Evolutionary conservation across 2,888 invertebrate genomes (phyloP).

Genomic region (Siphlonurus alternatus): DNA sequence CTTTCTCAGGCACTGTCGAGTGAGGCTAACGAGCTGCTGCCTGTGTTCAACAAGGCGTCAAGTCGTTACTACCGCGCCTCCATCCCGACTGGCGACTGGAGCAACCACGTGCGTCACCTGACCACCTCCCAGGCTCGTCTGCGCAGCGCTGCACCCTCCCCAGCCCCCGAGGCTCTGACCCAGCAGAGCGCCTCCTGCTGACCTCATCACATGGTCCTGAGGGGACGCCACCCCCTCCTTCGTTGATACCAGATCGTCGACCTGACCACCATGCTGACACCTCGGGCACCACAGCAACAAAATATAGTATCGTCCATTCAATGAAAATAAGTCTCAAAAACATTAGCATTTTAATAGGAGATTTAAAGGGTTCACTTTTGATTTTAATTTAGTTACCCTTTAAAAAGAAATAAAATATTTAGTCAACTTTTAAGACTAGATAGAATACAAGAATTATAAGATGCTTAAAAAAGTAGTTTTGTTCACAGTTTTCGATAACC

Average conservation of each 20-base stretch:
- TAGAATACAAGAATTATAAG: no score
- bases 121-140: not conserved
- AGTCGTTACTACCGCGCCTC: slow-evolving; percentile 73
- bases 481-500: no score
- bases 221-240: not conserved
- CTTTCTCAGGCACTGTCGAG: slow-evolving; percentile 67
- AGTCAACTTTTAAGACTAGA: no score
- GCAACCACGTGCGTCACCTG: slow-evolving; percentile 33
- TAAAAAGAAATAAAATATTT: no score
- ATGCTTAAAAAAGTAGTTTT: no score
- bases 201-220: slow-evolving; percentile 1
- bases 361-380: no score
- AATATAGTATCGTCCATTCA: no score
- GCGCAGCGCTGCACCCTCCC: not conserved
- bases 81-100: slow-evolving; percentile 81
- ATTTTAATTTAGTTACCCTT: no score
- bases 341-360: no score
- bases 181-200: slow-evolving; percentile 4
- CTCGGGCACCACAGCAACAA: not conserved
- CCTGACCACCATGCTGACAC: not conserved
- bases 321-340: no score
- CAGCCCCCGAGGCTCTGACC: not conserved
- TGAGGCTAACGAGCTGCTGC: slow-evolving; percentile 93
- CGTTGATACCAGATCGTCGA: not conserved
- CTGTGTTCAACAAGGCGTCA: slow-evolving; percentile 93